Conservation (phyloP, 2,888 invertebrate species). For the Pocota personata region DNA sequence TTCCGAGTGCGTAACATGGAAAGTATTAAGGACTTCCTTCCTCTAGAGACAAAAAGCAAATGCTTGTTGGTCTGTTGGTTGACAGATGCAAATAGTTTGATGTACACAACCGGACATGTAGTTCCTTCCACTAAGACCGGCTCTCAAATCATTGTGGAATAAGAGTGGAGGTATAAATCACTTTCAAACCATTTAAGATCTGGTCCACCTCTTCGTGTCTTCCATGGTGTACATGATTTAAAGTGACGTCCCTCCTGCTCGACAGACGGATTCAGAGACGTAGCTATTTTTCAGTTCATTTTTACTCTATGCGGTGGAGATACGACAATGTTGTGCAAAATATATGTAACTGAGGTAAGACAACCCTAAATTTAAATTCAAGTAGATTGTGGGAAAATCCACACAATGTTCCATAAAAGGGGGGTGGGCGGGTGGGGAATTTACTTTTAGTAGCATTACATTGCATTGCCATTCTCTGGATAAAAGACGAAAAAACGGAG, state of each 20-base stretch:
- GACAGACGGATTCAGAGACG: not conserved
- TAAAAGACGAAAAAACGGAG: not conserved
- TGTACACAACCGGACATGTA: not conserved
- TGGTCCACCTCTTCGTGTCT: conserved; percentile 49
- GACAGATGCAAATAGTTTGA: conserved; percentile 9
- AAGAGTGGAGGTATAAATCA: conserved; percentile 32
- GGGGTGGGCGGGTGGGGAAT: not conserved
- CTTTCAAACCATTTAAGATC: conserved; percentile 17
- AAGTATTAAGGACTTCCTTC: conserved; percentile 60
- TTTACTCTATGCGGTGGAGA: not conserved
- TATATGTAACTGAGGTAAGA: conserved; percentile 4
- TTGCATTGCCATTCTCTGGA: conserved; percentile 33
- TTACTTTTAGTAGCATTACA: conserved; percentile 40
- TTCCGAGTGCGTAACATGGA: conserved; percentile 46
- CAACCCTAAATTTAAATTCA: conserved; percentile 53
- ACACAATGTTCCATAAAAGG: not conserved
- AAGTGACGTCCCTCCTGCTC: conserved; percentile 7
- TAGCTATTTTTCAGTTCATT: not conserved
- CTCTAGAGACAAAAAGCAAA: conserved; percentile 26
- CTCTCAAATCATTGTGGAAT: not conserved
- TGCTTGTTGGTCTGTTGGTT: conserved; percentile 3
- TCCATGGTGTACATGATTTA: conserved; percentile 34
- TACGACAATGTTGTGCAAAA: conserved; percentile 12
- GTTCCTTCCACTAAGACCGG: not conserved
- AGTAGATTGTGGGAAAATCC: conserved; percentile 61